phyloP scores from a whole-genome alignment of 2,888 invertebrate genomes.

The Drosophila vallismaia region DNA sequence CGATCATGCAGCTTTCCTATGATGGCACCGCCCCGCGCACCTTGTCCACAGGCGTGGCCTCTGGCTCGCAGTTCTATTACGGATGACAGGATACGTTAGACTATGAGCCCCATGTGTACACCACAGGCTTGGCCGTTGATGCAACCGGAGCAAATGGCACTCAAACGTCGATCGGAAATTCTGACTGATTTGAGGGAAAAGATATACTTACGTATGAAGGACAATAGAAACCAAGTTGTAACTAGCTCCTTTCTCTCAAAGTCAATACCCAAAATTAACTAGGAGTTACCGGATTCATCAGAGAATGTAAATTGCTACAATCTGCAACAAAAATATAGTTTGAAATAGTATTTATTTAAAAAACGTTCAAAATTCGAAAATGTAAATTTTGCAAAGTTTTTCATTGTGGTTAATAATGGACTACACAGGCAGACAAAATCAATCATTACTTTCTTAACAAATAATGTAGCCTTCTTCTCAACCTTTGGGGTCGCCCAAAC shows the following conservation, averaged over 20 bases:
- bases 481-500: too few relatives aligned
- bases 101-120: conserved; percentile 64
- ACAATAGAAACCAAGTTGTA: neutral
- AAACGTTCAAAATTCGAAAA: neutral
- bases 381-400: neutral
- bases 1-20: conserved; percentile 77
- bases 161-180: neutral
- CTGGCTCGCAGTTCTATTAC: conserved; percentile 83
- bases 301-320: neutral
- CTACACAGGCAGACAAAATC: neutral
- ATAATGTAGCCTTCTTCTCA: too few relatives aligned
- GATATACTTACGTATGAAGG: neutral
- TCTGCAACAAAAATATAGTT: neutral
- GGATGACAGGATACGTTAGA: conserved; percentile 81
- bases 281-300: neutral
- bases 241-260: neutral
- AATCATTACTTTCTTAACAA: too few relatives aligned
- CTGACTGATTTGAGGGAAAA: conserved; percentile 6
- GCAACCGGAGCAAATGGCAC: conserved; percentile 33
- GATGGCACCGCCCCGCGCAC: conserved; percentile 83
- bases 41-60: conserved; percentile 82
- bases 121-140: conserved; percentile 42
- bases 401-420: neutral
- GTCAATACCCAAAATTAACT: neutral
- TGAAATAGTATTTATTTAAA: neutral